Base-by-base conservation (phyloP, 2,888 invertebrate species). In the Pseudolycoriella hygida region DNA sequence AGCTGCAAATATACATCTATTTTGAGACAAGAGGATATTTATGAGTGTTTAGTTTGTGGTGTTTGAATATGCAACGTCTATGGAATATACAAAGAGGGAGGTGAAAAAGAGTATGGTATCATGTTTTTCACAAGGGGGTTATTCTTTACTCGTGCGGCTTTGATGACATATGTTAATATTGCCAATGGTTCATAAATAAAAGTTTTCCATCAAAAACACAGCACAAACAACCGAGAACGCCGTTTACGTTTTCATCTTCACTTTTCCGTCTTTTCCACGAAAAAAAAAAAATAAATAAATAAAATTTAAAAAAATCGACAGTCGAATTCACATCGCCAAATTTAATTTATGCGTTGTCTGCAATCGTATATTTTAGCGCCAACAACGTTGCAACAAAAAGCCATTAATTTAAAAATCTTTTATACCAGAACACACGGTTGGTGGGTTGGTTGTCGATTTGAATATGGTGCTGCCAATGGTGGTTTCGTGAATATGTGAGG, bases 381-480 rank as follows among this genome's bases (percentile, higher is more conserved):
- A 14, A 12, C 12, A 34, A 34, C 12, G 34, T 12, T 14, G 34
- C 34, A 34, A 25, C 25, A 25, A 25, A 25, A 34, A 10, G 34
- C 34, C 34, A 34, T 34, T 14, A 34, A 14, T 34, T 34, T 34
- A 8, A 34, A 34, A 34, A 14, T 34, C 15, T 34, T 34, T 34
- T 34, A 3, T 34, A 12, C 15, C 3, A 8, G 12, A 34, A 12
- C 34, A 34, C 11, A 46, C 20, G 38, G 40, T 46, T 31, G 37
- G 46, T 43, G 42, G 46, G 25, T 8, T 25, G 25, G 5, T 25
- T 46, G 46, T 42, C 46, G 46, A 46, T 46, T 42, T 39, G 39
- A 46, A 46, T 46, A 46, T 46, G 46, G 46, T 46, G 37, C 19
- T 42, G 42, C 42, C 46, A 46, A 30, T 25, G 43, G 42, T 15